Evolutionary conservation across 2,113 vertebrate genomes (phyloP), one percentile per base, ranked within the genome.

Genomic region (Ceyx cyanopectus): DNA sequence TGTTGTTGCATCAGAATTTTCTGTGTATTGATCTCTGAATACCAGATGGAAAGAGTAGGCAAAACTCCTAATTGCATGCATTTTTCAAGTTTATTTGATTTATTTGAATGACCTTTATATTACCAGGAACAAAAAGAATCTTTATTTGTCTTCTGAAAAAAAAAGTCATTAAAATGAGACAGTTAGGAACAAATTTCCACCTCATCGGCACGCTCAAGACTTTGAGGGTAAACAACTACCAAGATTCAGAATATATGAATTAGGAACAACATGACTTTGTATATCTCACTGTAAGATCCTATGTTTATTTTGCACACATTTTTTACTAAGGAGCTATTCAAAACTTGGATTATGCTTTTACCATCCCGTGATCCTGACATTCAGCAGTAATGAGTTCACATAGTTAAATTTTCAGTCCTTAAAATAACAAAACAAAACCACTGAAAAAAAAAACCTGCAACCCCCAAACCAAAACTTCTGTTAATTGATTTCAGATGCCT

Each of bases 401-500:
- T 24, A 70, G 78, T 93, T 94, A 87, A 91, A 23, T 63, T 82
- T 85, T 89, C 70, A 51, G 68, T 87, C 40, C 61, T 94, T 89
- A 70, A 91, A 92, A 95, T 85, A 94, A 89, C 60, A 93, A 88
- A 95, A 77, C 68, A 86, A 92, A 90, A 50, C 45, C n/a, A 77
- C 50, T 67, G 17, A 53, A 67, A 8, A 82, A 75, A 68, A 51
- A 24, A 46, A 65, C 58, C 43, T 3, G 5, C 61, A 87, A 20
- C 19, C 67, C n/a, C 54, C 32, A 58, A 89, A 12, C 13, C 63
- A 89, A 76, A 91, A 91, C 37, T 73, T 79, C 19, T 58, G 58
- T 93, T 89, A 93, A 95, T 92, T 80, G 56, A 83, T 63, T 82
- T 94, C 92, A 94, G 62, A 94, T 95, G 88, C 89, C 68, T 90